Evolutionary conservation across 2,113 vertebrate genomes (phyloP).

Genomic region (Ursus arctos): DNA sequence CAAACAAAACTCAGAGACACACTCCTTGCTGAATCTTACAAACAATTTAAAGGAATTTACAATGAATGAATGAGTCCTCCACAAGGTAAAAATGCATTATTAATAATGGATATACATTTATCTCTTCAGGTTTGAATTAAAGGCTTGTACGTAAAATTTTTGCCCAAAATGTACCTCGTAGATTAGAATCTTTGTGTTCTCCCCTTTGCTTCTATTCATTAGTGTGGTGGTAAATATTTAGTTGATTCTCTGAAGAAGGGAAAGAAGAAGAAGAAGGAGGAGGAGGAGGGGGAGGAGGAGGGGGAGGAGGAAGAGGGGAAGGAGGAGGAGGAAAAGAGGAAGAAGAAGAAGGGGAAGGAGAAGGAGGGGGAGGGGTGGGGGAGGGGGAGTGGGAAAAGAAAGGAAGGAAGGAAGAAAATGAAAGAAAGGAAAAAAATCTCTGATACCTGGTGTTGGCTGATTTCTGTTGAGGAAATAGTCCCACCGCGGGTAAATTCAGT

Average conservation of each 20-base stretch:
- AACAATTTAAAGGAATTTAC: neutral
- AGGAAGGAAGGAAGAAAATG: neutral
- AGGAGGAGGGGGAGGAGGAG: neutral
- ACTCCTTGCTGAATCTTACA: no score
- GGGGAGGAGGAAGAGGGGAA: no score
- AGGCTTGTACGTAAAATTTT: neutral
- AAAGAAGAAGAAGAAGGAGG: neutral
- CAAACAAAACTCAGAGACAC: neutral
- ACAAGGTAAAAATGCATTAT: neutral
- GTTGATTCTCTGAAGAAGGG: neutral
- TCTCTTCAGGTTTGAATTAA: neutral
- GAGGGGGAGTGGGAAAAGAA: neutral
- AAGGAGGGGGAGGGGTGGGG: no score
- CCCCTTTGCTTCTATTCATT: neutral
- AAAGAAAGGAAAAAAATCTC: neutral
- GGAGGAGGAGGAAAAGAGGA: no score
- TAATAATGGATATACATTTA: neutral
- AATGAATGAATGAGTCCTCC: neutral
- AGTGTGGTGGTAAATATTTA: neutral
- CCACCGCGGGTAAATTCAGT: rapidly evolving
- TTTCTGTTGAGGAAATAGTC: neutral
- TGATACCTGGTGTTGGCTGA: neutral
- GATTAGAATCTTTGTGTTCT: neutral
- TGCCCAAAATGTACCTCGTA: neutral
- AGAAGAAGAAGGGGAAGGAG: neutral